phyloP scores from a whole-genome alignment of 1,140 invertebrate species.

The Drosophila kanapiae region DNA sequence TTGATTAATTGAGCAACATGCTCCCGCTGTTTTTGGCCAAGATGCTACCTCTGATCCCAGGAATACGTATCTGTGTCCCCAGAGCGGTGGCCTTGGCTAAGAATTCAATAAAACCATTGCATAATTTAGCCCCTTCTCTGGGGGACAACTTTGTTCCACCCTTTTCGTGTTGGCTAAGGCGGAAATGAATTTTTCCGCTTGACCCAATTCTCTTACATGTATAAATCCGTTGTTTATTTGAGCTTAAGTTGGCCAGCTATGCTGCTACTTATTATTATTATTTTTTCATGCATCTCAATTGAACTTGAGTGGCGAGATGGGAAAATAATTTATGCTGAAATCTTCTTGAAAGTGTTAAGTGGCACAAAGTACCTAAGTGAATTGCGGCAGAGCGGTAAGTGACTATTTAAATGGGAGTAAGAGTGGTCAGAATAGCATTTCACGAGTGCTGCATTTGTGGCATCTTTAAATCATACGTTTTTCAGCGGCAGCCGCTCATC shows the following conservation, averaged over 20 bases:
- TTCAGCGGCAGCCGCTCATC: slow-evolving; percentile 24
- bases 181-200: slow-evolving; percentile 74
- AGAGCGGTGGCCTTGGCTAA: slow-evolving; percentile 13
- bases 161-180: slow-evolving; percentile 21
- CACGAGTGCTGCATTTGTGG: background rate
- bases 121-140: slow-evolving; percentile 22
- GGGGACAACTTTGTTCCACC: slow-evolving; percentile 8
- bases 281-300: slow-evolving; percentile 18
- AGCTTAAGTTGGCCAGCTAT: slow-evolving; percentile 29
- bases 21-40: slow-evolving; percentile 17
- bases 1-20: slow-evolving; percentile 57
- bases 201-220: slow-evolving; percentile 53
- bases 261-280: background rate
- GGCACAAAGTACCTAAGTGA: slow-evolving; percentile 4
- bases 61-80: slow-evolving; percentile 2
- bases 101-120: slow-evolving; percentile 48
- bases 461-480: slow-evolving; percentile 34
- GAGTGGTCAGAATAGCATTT: slow-evolving; percentile 4
- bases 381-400: no score
- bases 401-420: background rate
- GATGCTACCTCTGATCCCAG: background rate
- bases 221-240: slow-evolving; percentile 31
- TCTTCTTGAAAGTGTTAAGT: slow-evolving; percentile 17
- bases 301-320: background rate
- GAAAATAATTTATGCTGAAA: slow-evolving; percentile 14